Conservation (phyloP, 2,113 vertebrate genomes). For the Xiphophorus couchianus region DNA sequence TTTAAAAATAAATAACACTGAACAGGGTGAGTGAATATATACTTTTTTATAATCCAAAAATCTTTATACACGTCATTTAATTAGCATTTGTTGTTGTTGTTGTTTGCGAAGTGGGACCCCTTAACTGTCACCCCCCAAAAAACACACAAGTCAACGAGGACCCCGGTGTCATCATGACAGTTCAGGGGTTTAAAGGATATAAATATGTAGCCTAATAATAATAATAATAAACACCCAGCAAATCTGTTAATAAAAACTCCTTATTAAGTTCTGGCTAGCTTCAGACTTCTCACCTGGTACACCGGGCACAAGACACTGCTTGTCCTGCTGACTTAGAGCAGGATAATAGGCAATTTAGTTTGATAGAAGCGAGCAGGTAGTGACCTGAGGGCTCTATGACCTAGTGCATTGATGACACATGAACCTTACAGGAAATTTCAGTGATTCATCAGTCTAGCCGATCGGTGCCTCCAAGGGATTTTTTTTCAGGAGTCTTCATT, state of each 20-base stretch:
- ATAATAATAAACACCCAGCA: neutral
- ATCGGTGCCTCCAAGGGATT: neutral
- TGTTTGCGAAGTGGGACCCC: no score
- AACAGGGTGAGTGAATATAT: conserved; percentile 45
- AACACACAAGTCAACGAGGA: no score
- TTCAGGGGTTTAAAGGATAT: no score
- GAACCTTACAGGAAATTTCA: conserved; percentile 9
- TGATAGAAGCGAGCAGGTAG: conserved; percentile 33
- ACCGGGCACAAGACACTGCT: conserved; percentile 41
- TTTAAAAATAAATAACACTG: neutral
- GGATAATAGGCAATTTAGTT: conserved; percentile 35
- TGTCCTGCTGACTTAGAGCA: conserved; percentile 29
- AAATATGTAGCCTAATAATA: neutral
- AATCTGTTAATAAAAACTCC: neutral
- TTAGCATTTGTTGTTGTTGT: no score
- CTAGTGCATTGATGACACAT: neutral
- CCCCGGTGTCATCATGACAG: no score
- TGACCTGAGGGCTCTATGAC: conserved; percentile 28
- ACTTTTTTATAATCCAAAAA: neutral
- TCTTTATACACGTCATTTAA: neutral
- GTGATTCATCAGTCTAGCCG: neutral
- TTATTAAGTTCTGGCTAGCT: neutral
- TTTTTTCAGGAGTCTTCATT: neutral
- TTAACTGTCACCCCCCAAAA: no score
- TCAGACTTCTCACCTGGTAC: neutral